These are phyloP conservation scores for Anolis apletophallus DNA, from an alignment of 2,797 vertebrate genomes.

Conservation along the genomic window DNA sequence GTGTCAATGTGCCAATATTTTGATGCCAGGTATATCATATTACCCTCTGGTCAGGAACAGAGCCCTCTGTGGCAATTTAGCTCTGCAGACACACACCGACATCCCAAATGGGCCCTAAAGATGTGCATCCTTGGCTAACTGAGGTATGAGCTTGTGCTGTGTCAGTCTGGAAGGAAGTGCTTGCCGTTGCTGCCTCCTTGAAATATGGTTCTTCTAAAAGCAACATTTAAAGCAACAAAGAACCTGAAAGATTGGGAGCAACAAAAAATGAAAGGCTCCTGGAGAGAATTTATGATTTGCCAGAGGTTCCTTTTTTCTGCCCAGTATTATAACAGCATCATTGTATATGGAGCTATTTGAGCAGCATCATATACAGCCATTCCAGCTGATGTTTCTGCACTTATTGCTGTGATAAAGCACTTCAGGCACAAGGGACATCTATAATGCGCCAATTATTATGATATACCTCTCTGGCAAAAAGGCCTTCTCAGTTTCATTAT, in stretches of 20 bases:
- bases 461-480: slow-evolving; percentile 65
- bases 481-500: slow-evolving; percentile 52
- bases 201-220: slow-evolving; percentile 38
- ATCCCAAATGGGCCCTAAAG: background rate
- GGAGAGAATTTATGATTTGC: slow-evolving; percentile 33
- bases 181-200: background rate
- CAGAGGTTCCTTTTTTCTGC: slow-evolving; percentile 27
- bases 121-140: background rate
- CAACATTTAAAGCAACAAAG: slow-evolving; percentile 30
- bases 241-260: slow-evolving; percentile 27
- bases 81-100: too few species aligned
- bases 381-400: slow-evolving; percentile 50
- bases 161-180: background rate
- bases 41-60: background rate
- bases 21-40: too few species aligned
- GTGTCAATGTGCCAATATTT: too few species aligned
- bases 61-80: background rate
- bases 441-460: slow-evolving; percentile 62
- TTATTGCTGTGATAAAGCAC: slow-evolving; percentile 68
- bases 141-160: too few species aligned
- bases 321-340: slow-evolving; percentile 36
- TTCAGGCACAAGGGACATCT: slow-evolving; percentile 63
- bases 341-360: slow-evolving; percentile 47
- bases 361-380: slow-evolving; percentile 36
- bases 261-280: slow-evolving; percentile 19